Evolutionary conservation across 1,140 invertebrate genomes (phyloP).

Genomic region (Drosophila rhopaloa): DNA sequence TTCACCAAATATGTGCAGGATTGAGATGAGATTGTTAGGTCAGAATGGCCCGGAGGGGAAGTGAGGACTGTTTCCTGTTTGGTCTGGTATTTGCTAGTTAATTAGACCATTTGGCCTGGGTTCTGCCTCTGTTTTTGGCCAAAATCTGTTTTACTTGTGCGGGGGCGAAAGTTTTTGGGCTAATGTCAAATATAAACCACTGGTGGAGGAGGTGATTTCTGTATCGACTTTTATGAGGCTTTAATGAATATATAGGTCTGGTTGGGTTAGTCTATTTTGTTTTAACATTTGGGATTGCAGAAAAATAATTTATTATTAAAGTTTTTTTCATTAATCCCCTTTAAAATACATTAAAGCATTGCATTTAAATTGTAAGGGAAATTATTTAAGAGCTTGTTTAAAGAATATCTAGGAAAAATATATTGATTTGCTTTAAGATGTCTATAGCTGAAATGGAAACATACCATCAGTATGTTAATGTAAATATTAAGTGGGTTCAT

Average conservation of each 20-base stretch:
- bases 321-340: no score
- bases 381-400: neutral
- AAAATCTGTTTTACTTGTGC: constrained; percentile 21
- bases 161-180: constrained; percentile 36
- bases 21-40: constrained; percentile 44
- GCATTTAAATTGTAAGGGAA: neutral
- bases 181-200: constrained; percentile 67
- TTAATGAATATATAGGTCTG: constrained; percentile 32
- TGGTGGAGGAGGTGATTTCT: constrained; percentile 42
- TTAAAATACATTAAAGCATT: neutral
- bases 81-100: constrained; percentile 59
- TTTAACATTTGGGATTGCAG: neutral
- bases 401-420: no score
- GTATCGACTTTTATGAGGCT: constrained; percentile 30
- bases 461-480: no score
- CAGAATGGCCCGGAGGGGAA: constrained; percentile 40
- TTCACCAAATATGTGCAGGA: neutral
- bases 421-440: no score
- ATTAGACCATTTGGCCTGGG: constrained; percentile 66
- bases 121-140: constrained; percentile 8
- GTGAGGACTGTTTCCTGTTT: constrained; percentile 8
- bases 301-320: neutral
- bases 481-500: no score
- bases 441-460: no score
- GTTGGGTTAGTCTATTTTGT: no score